Evolutionary conservation across 64 coral and sea anemone genomes (phyloP).

Genomic region (Hydrozoanthus tunicans): DNA sequence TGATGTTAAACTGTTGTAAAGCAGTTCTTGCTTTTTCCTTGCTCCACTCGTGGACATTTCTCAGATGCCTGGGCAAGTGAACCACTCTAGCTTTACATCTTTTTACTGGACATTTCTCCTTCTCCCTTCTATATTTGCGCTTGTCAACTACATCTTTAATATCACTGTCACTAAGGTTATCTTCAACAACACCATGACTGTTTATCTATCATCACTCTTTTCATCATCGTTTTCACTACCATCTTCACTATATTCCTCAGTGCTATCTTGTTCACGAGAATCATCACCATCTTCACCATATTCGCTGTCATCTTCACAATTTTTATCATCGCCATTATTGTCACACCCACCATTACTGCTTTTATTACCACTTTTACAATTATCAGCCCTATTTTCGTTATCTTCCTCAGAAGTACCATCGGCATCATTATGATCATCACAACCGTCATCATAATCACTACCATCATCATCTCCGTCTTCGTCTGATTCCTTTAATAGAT

Average conservation of each 20-base stretch:
- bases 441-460: too few relatives aligned
- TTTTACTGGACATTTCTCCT: slow-evolving; percentile 57
- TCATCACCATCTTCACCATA: not conserved
- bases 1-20: slow-evolving; percentile 38
- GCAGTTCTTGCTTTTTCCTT: slow-evolving; percentile 49
- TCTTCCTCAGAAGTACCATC: slow-evolving; percentile 15
- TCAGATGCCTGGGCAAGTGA: slow-evolving; percentile 67
- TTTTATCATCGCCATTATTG: slow-evolving; percentile 1
- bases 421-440: too few relatives aligned
- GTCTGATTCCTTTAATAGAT: not conserved
- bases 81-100: slow-evolving; percentile 53
- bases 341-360: not conserved
- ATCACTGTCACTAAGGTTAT: slow-evolving; percentile 8
- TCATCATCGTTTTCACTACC: not conserved
- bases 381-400: not conserved
- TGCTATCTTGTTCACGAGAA: not conserved
- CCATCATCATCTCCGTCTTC: slow-evolving; percentile 11
- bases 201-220: slow-evolving; percentile 6
- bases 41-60: slow-evolving; percentile 68
- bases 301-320: not conserved
- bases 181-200: not conserved
- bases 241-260: not conserved
- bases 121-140: slow-evolving; percentile 6
- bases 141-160: slow-evolving; percentile 34
- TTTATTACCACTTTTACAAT: not conserved